Base-by-base conservation (phyloP, 2,113 vertebrate species). In the Globicephala melas region DNA sequence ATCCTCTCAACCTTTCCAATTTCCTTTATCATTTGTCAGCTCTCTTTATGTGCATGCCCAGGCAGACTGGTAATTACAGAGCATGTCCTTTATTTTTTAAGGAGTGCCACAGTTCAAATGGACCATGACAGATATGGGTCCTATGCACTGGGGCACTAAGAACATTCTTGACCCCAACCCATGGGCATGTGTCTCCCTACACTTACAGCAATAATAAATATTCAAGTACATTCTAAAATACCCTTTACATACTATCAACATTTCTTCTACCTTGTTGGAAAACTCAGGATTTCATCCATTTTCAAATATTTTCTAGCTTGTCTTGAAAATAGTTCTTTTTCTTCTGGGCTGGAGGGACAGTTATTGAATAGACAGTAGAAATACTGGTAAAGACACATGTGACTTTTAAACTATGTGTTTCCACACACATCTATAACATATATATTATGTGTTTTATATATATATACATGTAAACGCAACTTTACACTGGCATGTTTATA, bases 1-100 rank as follows among this genome's bases (percentile, higher is more conserved):
- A 97, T 97, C 97, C 98, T 97, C 97, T 97, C 97, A 98, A 98
- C 98, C 98, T 98, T 98, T 97, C 98, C 98, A 98, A 97, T 97
- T 98, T 96, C 98, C 97, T 97, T 97, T 98, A 97, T 98, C 97
- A 96, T 98, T 98, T 98, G 97, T 98, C 98, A 98, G 95, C 96
- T 97, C 92, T 70, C 95, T 97, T 86, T 89, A 86, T 97, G 97
- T 97, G 84, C 95, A 87, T 88, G 89, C 97, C 86, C 94, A 88
- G 96, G 97, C 97, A 98, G 98, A 92, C 44, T 98, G 97, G 96
- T 85, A 90, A 88, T 47, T 86, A 89, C 87, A 96, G 74, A 96
- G 82, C 23, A 38, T 62, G 89, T 91, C 85, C 86, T 89, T 95
- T 47, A 58, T 76, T 84, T 92, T 91, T 79, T 41, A 74, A 89